Evolutionary conservation across 2,888 invertebrate genomes (phyloP), one percentile per base, ranked within the genome.

Genomic region (Andrena bucephala): DNA sequence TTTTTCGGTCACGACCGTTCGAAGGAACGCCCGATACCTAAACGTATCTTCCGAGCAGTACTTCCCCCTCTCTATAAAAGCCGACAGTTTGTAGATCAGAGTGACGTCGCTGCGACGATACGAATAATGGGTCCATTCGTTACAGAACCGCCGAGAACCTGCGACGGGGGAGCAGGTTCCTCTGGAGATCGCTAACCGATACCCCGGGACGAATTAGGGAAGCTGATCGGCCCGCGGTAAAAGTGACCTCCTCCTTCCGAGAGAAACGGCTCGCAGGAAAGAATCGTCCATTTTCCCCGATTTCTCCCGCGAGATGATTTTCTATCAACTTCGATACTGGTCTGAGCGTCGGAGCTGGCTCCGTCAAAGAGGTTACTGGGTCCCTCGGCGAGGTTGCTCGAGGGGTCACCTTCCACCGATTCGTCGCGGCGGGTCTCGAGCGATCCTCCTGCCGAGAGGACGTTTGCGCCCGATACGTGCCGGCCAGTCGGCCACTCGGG

Each of bases 301-400:
- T 74, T 59, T 81, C 74, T 75, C 63, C 24, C 71, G 75, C 65
- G 81, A 81, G 75, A 81, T 81, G 67, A 68, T 82, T 72, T 67
- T 60, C 77, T 60, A 81, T 63, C 68, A 31, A 31, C 68, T 59
- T 63, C 42, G 42, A 65, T 77, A 74, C 83, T 83, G 83, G 67
- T 83, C 59, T 36, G 62, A 70, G 73, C 66, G 59, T 33, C 33
- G 54, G 33, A 24, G 59, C 48, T 68, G 36, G 59, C 68, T 83
- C 65, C 82, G 71, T 75, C 71, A 83, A 83, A 71, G 83, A 83
- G 83, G 83, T 83, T 54, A 83, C 83, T 83, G 68, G 83, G 83
- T 83, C 77, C 74, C 77, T 62, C 83, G 69, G 73, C 73, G 77
- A 77, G 69, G 83, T 76, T 76, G 52, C 57, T 42, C 63, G 70